These are phyloP conservation scores for Odontesthes bonariensis DNA, from an alignment of 2,113 vertebrate genomes.

Conservation along the genomic window DNA sequence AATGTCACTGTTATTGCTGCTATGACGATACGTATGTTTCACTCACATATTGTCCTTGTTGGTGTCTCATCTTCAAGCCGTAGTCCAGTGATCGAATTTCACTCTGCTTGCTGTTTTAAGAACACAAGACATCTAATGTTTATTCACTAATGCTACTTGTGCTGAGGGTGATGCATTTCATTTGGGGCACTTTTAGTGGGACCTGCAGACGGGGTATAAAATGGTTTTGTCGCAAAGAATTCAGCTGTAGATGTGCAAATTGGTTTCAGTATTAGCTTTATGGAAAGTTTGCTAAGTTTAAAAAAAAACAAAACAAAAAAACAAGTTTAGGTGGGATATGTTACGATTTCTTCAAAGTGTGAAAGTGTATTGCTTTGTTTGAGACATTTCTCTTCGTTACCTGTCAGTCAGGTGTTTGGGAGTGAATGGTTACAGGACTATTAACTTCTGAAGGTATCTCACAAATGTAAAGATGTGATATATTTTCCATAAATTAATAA, in stretches of 20 bases:
- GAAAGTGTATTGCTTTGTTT: slow-evolving; percentile 31
- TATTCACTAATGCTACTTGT: slow-evolving; percentile 61
- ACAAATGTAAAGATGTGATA: slow-evolving; percentile 79
- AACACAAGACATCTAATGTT: slow-evolving; percentile 64
- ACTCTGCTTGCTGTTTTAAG: slow-evolving; percentile 75
- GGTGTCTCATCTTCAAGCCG: slow-evolving; percentile 70
- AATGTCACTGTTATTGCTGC: slow-evolving; percentile 75
- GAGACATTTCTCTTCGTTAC: slow-evolving; percentile 40
- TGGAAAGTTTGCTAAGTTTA: slow-evolving; percentile 29
- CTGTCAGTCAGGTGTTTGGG: slow-evolving; percentile 40
- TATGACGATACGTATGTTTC: slow-evolving; percentile 57
- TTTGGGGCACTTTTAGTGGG: slow-evolving; percentile 36
- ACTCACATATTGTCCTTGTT: slow-evolving; percentile 68
- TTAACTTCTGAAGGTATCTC: slow-evolving; percentile 67
- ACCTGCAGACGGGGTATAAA: slow-evolving; percentile 14
- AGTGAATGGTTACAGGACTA: slow-evolving; percentile 63
- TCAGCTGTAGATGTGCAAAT: slow-evolving; percentile 34
- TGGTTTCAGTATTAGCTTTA: slow-evolving; percentile 33
- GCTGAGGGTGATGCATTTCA: slow-evolving; percentile 24
- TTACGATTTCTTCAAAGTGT: slow-evolving; percentile 23
- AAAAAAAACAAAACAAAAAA: not conserved
- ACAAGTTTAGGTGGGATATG: slow-evolving; percentile 16
- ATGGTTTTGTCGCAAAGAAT: slow-evolving; percentile 47
- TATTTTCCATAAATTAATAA: slow-evolving; percentile 82
- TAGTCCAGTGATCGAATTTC: slow-evolving; percentile 71